These are phyloP conservation scores for Nomada hirtipes DNA, from an alignment of 2,888 invertebrate genomes.

Conservation along the genomic window DNA sequence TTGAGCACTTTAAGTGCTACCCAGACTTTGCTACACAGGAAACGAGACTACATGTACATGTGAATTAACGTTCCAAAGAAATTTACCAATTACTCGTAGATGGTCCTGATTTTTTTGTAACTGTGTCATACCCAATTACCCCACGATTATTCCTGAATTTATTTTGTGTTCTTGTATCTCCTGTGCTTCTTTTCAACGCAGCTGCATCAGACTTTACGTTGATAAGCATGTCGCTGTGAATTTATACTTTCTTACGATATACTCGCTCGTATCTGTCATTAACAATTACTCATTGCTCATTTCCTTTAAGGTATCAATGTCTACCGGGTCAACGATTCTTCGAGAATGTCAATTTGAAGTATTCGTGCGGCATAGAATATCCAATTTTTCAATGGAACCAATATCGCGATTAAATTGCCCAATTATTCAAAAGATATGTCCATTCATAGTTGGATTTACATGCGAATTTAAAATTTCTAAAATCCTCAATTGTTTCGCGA, in stretches of 20 bases:
- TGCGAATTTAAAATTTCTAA: too few relatives aligned
- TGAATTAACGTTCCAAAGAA: conserved; percentile 34
- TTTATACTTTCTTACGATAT: conserved; percentile 9
- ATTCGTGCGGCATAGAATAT: neutral
- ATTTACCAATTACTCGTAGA: conserved; percentile 27
- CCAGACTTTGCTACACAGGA: conserved; percentile 59
- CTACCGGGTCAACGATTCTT: neutral
- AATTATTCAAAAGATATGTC: too few relatives aligned
- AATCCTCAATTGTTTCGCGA: too few relatives aligned
- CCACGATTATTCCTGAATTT: conserved; percentile 31
- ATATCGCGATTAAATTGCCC: too few relatives aligned
- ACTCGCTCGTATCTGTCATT: conserved; percentile 5
- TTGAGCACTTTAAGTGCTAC: conserved; percentile 57
- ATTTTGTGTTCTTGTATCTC: conserved; percentile 32
- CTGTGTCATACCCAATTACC: conserved; percentile 7
- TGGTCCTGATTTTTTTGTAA: conserved; percentile 13
- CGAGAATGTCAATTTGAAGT: neutral
- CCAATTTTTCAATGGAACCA: neutral
- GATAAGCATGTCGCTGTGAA: conserved; percentile 36
- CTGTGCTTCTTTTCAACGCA: conserved; percentile 63
- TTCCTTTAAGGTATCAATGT: conserved; percentile 1
- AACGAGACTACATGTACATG: conserved; percentile 45
- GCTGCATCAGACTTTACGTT: conserved; percentile 46
- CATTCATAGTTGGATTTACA: too few relatives aligned
- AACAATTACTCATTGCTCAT: neutral